phyloP scores from a whole-genome alignment of 2,797 vertebrate species.

The Psittacula derbiana region DNA sequence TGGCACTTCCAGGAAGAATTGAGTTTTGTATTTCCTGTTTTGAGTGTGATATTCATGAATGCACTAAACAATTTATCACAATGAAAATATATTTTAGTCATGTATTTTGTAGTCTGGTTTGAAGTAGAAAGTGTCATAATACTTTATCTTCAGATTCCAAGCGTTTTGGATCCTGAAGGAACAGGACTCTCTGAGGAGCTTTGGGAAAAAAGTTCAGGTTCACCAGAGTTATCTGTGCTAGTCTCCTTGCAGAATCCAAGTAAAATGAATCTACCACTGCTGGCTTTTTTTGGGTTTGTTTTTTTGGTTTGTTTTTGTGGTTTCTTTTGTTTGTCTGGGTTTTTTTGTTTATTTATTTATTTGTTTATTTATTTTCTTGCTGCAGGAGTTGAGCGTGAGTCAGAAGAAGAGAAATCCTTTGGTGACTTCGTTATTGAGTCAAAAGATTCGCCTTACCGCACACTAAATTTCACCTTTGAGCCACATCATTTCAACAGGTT shows the following conservation, averaged over 20 bases:
- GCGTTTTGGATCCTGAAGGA: background rate
- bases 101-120: background rate
- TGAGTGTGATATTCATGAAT: background rate
- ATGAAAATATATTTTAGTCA: background rate
- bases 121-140: background rate
- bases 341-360: background rate
- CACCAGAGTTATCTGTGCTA: background rate
- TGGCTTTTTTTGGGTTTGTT: background rate
- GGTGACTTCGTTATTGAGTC: slow-evolving; percentile 75
- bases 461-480: slow-evolving; percentile 78
- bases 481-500: slow-evolving; percentile 74
- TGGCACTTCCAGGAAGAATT: background rate
- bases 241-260: background rate
- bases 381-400: slow-evolving; percentile 76
- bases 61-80: background rate
- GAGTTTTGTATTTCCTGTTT: background rate
- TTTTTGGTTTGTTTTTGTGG: background rate
- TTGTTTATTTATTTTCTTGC: background rate
- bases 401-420: slow-evolving; percentile 75
- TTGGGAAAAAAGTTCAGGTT: background rate
- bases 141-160: background rate
- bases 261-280: background rate
- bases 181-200: background rate
- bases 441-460: slow-evolving; percentile 79
- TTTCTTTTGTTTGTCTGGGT: background rate